Evolutionary conservation across 2,888 invertebrate genomes (phyloP), one percentile per base, ranked within the genome.

Genomic region (Cryptus armator): DNA sequence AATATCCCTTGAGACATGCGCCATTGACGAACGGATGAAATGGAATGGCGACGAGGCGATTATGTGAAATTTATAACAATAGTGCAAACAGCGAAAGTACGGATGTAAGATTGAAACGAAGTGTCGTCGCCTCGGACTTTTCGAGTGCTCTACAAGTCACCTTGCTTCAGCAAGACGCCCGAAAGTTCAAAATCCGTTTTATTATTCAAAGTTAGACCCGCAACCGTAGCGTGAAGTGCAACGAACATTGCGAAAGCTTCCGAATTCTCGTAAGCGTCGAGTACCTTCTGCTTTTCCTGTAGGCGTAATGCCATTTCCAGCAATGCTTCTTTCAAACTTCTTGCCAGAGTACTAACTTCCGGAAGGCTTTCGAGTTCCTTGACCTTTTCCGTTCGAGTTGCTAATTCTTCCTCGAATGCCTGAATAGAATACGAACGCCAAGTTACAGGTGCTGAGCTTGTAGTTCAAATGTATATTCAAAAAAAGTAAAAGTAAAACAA

Each of bases 211-310:
- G 92, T 91, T 81, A 87, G 87, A 86, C 90, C 91, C 90, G 89
- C 88, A 89, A 93, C 91, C 89, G 89, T 89, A 85, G 90, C 88
- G 86, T 89, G 90, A 88, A 87, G 89, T 89, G 88, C 88, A 89
- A 89, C 87, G 86, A 89, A 88, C 86, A 91, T 90, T 89, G 90
- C 89, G 87, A 90, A 91, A 91, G 90, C 89, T 89, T 90, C 91
- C 84, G 91, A 89, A 89, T 90, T 92, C 89, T 92, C 90, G 91
- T 89, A 92, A 91, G 89, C 89, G 89, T 89, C 87, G 90, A 91
- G 89, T 94, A 94, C 93, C 93, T 93, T 92, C 92, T 93, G 92
- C 92, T 90, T 91, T 88, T 90, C 89, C 86, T 89, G 89, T 79
- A 93, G 88, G 72, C 89, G 90, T 77, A 86, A 88, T 67, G 89